These are phyloP conservation scores for Cryptophagus acutangulus DNA, from an alignment of 2,888 invertebrate species.

Conservation along the genomic window DNA sequence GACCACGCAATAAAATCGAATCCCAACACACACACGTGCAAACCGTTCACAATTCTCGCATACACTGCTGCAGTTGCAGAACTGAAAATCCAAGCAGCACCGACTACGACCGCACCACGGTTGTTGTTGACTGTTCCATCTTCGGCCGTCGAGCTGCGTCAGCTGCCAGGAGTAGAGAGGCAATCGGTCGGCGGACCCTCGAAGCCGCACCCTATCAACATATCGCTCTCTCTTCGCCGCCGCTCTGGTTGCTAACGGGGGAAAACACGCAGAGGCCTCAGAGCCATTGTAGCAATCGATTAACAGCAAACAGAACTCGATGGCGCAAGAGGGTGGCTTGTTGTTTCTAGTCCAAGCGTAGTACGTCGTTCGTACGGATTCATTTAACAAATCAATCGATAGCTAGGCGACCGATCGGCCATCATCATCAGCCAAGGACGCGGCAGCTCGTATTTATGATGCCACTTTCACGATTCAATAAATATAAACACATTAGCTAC, in stretches of 20 bases:
- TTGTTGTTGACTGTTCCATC: constrained; percentile 15
- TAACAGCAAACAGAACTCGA: constrained; percentile 24
- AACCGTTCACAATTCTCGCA: constrained; percentile 32
- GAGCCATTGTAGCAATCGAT: constrained; percentile 24
- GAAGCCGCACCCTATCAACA: constrained; percentile 20
- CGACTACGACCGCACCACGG: constrained; percentile 21
- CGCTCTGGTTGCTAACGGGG: constrained; percentile 23
- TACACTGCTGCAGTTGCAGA: constrained; percentile 33
- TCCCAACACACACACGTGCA: constrained; percentile 30
- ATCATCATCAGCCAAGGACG: too few species aligned
- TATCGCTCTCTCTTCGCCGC: constrained; percentile 24
- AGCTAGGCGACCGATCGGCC: too few species aligned
- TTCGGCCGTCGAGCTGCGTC: constrained; percentile 14
- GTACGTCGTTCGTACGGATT: too few species aligned
- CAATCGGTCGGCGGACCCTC: constrained; percentile 9
- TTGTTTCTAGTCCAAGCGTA: too few species aligned
- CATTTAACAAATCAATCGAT: too few species aligned
- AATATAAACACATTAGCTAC: too few species aligned
- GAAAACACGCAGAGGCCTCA: constrained; percentile 19
- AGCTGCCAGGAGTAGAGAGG: too few species aligned
- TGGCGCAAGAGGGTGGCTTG: too few species aligned
- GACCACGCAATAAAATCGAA: constrained; percentile 17
- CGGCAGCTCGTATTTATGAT: too few species aligned
- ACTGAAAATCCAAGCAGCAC: too few species aligned
- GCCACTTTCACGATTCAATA: too few species aligned